These are phyloP conservation scores for Vanessa atalanta DNA, from an alignment of 1,140 invertebrate genomes.

Conservation along the genomic window DNA sequence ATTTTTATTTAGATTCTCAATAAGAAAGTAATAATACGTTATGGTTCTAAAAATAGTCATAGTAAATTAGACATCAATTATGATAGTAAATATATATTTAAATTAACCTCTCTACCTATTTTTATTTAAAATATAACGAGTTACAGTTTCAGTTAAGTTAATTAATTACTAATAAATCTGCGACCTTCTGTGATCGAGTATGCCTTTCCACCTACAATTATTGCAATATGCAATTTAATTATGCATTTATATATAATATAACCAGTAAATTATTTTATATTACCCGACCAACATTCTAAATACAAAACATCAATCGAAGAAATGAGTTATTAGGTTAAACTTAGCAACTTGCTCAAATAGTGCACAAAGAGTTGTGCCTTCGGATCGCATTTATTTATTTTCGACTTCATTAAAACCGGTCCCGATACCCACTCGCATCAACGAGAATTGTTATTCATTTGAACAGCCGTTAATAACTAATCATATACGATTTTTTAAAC, in stretches of 20 bases:
- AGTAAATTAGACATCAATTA: too few relatives aligned
- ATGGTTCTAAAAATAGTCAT: too few relatives aligned
- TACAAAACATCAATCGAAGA: too few relatives aligned
- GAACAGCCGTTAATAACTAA: not conserved
- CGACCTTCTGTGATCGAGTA: conserved; percentile 30
- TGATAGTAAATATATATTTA: too few relatives aligned
- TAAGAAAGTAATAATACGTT: too few relatives aligned
- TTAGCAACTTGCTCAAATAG: conserved; percentile 26
- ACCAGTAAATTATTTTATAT: too few relatives aligned
- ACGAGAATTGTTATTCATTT: not conserved
- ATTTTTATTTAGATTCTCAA: too few relatives aligned
- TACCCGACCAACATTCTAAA: too few relatives aligned
- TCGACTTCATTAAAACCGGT: conserved; percentile 30
- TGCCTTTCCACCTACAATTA: conserved; percentile 22
- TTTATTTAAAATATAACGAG: not conserved
- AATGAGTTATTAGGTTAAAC: too few relatives aligned
- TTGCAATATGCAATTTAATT: conserved; percentile 2
- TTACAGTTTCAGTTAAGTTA: conserved; percentile 22
- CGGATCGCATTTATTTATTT: conserved; percentile 31
- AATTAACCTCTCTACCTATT: too few relatives aligned
- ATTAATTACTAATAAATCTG: conserved; percentile 15
- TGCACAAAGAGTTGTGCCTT: conserved; percentile 6
- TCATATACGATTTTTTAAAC: too few relatives aligned
- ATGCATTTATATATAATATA: not conserved
- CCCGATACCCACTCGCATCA: not conserved